Percentiles rank a stretch among this genome's conserved stretches.
Conservation (phyloP, 2,797 vertebrate species). For the Trachurus trachurus region DNA sequence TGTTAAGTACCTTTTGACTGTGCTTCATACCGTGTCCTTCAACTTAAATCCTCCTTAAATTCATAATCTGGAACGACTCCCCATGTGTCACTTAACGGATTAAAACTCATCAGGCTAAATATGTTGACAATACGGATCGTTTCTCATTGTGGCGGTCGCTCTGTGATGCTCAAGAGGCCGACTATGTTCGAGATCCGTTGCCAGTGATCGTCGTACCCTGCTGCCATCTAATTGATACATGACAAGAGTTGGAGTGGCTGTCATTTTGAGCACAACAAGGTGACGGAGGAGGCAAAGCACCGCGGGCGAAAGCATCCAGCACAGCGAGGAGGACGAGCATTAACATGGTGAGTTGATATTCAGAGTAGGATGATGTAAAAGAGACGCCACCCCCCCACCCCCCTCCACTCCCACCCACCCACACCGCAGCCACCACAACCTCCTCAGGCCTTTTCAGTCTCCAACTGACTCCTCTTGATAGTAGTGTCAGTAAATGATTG, state of each 20-base stretch:
- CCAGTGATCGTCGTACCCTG: conserved; percentile 42
- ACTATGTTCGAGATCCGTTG: not conserved
- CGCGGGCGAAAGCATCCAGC: conserved; percentile 59
- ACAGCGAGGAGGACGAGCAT: conserved; percentile 63
- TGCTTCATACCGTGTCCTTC: no score
- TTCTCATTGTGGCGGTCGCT: not conserved
- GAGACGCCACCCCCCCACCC: conserved; percentile 19
- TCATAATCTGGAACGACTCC: no score
- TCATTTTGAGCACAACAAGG: conserved; percentile 64
- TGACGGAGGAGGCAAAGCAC: conserved; percentile 51
- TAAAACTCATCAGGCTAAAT: not conserved
- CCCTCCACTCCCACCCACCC: not conserved
- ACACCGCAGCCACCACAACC: conserved; percentile 11
- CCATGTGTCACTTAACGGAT: no score
- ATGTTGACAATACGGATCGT: not conserved
- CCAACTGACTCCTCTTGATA: conserved; percentile 49
- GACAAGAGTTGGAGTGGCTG: conserved; percentile 52
- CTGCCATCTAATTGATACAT: conserved; percentile 63
- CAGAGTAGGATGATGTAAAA: conserved; percentile 47
- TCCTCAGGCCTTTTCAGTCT: conserved; percentile 47
- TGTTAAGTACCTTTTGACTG: no score
- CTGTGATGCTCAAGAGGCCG: no score
- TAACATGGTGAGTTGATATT: conserved; percentile 63
- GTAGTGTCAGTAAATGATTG: conserved; percentile 72
- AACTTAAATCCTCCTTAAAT: no score